Percentiles rank a stretch among this genome's conserved stretches.
These are phyloP conservation scores for Drosophila ambigua DNA, from an alignment of 1,140 invertebrate species.

Conservation along the genomic window DNA sequence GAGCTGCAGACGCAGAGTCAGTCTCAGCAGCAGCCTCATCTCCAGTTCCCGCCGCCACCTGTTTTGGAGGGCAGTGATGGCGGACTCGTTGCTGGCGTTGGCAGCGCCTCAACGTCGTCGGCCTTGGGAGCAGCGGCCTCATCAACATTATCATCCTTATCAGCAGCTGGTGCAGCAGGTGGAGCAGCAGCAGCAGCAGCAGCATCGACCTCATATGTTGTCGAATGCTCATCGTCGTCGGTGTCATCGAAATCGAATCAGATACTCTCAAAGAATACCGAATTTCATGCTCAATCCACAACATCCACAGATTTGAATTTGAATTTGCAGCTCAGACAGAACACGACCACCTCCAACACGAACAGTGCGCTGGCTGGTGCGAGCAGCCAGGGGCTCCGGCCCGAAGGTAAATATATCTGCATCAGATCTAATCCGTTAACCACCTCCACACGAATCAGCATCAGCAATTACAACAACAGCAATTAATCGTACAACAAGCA, in stretches of 20 bases:
- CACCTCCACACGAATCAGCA: slow-evolving; percentile 10
- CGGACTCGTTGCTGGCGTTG: slow-evolving; percentile 57
- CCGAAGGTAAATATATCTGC: slow-evolving; percentile 71
- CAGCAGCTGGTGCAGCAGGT: slow-evolving; percentile 25
- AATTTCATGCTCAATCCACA: slow-evolving; percentile 68
- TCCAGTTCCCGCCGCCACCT: neutral
- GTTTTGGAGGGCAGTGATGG: slow-evolving; percentile 19
- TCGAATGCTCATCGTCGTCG: slow-evolving; percentile 35
- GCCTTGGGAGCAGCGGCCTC: slow-evolving; percentile 14
- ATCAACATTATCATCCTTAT: slow-evolving; percentile 2
- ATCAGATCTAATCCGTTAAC: slow-evolving; percentile 4
- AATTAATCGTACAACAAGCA: neutral
- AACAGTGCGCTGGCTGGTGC: slow-evolving; percentile 32
- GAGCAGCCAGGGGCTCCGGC: slow-evolving; percentile 38
- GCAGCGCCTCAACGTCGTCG: slow-evolving; percentile 56
- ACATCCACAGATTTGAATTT: slow-evolving; percentile 80
- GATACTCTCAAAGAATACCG: slow-evolving; percentile 49
- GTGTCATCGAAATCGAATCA: slow-evolving; percentile 51
- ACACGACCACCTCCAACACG: slow-evolving; percentile 46
- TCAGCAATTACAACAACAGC: slow-evolving; percentile 4
- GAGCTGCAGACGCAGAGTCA: slow-evolving; percentile 25
- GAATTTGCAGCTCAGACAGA: slow-evolving; percentile 79
- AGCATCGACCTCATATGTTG: slow-evolving; percentile 44
- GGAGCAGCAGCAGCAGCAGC: slow-evolving; percentile 26
- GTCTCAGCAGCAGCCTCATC: neutral